These are phyloP conservation scores for Huso huso DNA, from an alignment of 2,797 vertebrate genomes.

Conservation along the genomic window DNA sequence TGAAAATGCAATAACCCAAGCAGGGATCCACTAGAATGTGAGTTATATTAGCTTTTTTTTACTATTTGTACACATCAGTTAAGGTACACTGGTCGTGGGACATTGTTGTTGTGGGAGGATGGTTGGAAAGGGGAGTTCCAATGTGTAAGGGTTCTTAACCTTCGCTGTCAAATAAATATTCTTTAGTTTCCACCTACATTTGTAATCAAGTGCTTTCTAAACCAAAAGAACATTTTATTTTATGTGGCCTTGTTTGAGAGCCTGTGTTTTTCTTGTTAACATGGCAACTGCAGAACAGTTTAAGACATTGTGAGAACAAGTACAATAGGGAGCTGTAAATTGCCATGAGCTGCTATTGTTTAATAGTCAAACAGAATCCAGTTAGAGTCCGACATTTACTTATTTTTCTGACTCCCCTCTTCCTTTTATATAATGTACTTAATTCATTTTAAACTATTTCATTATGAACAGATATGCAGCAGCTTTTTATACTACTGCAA, in stretches of 20 bases:
- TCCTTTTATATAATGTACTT: neutral
- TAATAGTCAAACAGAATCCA: no score
- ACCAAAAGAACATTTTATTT: neutral
- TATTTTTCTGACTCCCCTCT: no score
- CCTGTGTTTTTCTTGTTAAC: neutral
- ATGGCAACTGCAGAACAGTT: slow-evolving; percentile 3
- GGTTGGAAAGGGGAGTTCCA: neutral
- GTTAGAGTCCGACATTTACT: no score
- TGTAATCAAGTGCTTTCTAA: neutral
- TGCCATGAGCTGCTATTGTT: neutral
- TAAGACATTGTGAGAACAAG: neutral
- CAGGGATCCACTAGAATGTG: no score
- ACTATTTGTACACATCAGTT: no score
- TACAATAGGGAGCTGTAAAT: neutral
- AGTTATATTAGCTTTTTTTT: no score
- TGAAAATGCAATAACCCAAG: no score
- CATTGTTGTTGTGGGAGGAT: no score
- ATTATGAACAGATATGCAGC: neutral
- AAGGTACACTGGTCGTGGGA: no score
- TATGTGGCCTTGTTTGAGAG: neutral
- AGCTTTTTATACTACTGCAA: neutral
- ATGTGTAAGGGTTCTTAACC: no score
- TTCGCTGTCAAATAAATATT: no score
- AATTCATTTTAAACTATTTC: neutral
- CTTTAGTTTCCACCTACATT: neutral